Base-by-base conservation (phyloP, 2,888 invertebrate genomes). In the Catotricha subobsoleta region DNA sequence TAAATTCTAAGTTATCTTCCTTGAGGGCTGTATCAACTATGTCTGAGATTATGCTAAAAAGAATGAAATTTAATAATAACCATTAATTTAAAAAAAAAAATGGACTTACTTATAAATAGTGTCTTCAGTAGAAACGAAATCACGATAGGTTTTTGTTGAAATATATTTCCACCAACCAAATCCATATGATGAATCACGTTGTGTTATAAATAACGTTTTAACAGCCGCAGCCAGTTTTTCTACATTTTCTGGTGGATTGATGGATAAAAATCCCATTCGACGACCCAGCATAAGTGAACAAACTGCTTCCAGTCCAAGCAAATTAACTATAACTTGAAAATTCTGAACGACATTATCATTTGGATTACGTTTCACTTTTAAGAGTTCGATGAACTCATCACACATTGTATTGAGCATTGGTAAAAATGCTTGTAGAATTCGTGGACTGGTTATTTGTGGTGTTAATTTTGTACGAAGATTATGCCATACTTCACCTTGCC, bases 91-190 rank as follows among this genome's bases (percentile, higher is more conserved):
- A 18, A 4, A 33, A 16, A 13, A 33, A n/a, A n/a, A 15, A 40
- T 33, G 3, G n/a, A 30, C 76, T 69, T 66, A 80, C 80, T 73
- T 72, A 57, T 87, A 84, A 55, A 87, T 80, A 42, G 70, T 71
- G 51, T 84, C 81, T 58, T 88, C 87, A 58, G 80, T 78, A 46
- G 68, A 62, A 12, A 71, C 72, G 47, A 86, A 74, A 4, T 73
- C 71, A 40, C 67, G 69, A 57, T 86, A 88, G 0, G 80, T 69
- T 37, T 68, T 62, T 1, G 84, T 83, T 1, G 78, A 74, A 13
- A 78, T 70, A 45, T 80, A 69, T 60, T 86, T 86, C 86, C 86
- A 87, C 41, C 81, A 59, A 0, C 84, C 83, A 28, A 81, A 68
- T 0, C 84, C 83, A 56, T 79, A 87, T 58, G 77, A 80, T 1